Conservation (phyloP, 2,113 vertebrate genomes). For the Perccottus glenii region DNA sequence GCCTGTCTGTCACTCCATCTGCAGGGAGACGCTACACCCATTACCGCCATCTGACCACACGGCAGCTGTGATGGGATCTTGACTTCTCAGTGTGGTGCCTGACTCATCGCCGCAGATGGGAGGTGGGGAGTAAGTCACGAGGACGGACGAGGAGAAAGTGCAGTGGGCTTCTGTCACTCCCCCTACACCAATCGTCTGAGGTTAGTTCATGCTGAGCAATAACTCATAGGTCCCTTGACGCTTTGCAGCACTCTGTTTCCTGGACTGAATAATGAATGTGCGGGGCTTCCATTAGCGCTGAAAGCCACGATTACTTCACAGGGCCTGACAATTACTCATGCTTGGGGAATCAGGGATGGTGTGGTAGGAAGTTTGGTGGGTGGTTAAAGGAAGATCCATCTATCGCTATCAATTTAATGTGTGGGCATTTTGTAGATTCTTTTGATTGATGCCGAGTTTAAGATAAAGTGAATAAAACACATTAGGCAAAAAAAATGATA, state of each 20-base stretch:
- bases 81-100: slow-evolving; percentile 47
- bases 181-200: slow-evolving; percentile 48
- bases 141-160: slow-evolving; percentile 51
- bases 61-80: slow-evolving; percentile 68
- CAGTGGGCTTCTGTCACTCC: slow-evolving; percentile 49
- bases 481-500: background rate
- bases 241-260: slow-evolving; percentile 69
- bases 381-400: slow-evolving; percentile 8
- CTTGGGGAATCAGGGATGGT: slow-evolving; percentile 45
- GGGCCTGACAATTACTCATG: slow-evolving; percentile 69
- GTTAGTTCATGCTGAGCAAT: slow-evolving; percentile 67
- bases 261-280: slow-evolving; percentile 79
- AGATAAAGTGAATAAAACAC: background rate
- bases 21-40: slow-evolving; percentile 54
- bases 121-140: slow-evolving; percentile 27
- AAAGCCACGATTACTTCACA: slow-evolving; percentile 76
- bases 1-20: slow-evolving; percentile 65
- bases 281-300: slow-evolving; percentile 76
- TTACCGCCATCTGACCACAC: slow-evolving; percentile 52
- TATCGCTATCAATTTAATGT: slow-evolving; percentile 4
- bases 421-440: slow-evolving; percentile 2
- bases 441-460: slow-evolving; percentile 5
- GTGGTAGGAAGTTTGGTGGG: slow-evolving; percentile 33
- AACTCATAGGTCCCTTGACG: slow-evolving; percentile 69
- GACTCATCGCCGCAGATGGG: slow-evolving; percentile 43